Evolutionary conservation across 1,140 invertebrate genomes (phyloP).

Genomic region (Doryteuthis pealeii): DNA sequence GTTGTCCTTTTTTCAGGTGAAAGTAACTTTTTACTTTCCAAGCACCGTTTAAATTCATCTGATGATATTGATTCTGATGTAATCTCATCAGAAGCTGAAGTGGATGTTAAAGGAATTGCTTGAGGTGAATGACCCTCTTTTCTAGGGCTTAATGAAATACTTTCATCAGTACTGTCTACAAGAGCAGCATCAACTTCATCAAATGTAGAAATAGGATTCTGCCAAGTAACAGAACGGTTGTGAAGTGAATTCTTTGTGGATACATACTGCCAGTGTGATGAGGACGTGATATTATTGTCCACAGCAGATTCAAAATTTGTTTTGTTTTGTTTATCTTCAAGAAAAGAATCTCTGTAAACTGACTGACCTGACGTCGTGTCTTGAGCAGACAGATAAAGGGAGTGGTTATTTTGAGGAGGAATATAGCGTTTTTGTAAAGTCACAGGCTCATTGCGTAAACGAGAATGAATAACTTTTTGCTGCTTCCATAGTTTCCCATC

Average conservation of each 20-base stretch:
- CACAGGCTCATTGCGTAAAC: no score
- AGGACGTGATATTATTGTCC: no score
- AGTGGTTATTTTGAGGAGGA: no score
- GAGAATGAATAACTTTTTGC: no score
- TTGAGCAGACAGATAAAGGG: no score
- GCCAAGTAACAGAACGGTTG: conserved; percentile 3
- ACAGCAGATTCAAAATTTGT: no score
- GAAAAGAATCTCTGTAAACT: no score
- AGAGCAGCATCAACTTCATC: neutral
- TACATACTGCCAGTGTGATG: neutral
- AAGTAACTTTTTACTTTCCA: neutral
- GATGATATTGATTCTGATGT: neutral
- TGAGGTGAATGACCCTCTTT: neutral
- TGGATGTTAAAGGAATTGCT: neutral
- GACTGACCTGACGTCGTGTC: no score
- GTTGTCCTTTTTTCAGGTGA: neutral
- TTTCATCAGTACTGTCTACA: neutral
- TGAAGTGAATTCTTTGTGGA: neutral
- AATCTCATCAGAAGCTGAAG: neutral
- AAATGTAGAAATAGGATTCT: conserved; percentile 3
- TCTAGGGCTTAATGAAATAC: neutral
- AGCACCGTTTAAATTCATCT: neutral
- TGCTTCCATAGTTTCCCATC: no score
- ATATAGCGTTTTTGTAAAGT: no score
- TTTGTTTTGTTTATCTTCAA: no score